A percentile compares a stretch with the other conserved stretches of the same genome.
Conservation (phyloP, 92 coral and sea anemone species). For the Palythoa heliodiscus region DNA sequence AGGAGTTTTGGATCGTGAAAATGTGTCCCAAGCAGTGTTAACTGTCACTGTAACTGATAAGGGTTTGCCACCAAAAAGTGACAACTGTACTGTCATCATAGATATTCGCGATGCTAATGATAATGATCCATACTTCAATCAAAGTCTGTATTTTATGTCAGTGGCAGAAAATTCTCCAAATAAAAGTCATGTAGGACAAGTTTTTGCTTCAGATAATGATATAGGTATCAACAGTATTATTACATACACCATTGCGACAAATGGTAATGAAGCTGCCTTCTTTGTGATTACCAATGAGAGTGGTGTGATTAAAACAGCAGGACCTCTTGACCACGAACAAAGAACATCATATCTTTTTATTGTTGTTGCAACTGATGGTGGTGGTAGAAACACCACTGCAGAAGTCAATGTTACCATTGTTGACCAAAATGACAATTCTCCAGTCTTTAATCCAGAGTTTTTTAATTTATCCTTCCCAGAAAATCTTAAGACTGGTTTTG, state of each 20-base stretch:
- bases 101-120: conserved; percentile 85
- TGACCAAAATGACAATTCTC: conserved; percentile 88
- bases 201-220: conserved; percentile 81
- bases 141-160: conserved; percentile 56
- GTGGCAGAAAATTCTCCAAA: conserved; percentile 69
- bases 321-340: conserved; percentile 73
- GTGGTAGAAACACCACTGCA: conserved; percentile 62
- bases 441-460: conserved; percentile 66
- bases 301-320: conserved; percentile 70
- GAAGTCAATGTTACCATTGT: conserved; percentile 69
- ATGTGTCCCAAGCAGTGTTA: conserved; percentile 58
- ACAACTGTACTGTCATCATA: conserved; percentile 87
- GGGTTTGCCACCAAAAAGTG: conserved; percentile 64
- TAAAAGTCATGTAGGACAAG: conserved; percentile 57
- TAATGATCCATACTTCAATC: conserved; percentile 83
- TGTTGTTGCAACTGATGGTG: conserved; percentile 88
- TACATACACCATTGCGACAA: conserved; percentile 47
- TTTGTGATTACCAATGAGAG: conserved; percentile 64
- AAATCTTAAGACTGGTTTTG: conserved; percentile 57
- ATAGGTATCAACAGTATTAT: conserved; percentile 72
- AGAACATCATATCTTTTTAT: conserved; percentile 56
- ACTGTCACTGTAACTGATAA: conserved; percentile 72
- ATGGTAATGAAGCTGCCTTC: conserved; percentile 34
- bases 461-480: conserved; percentile 69
- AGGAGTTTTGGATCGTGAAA: conserved; percentile 80